These are phyloP conservation scores for Tapirus terrestris DNA, from an alignment of 2,113 vertebrate genomes.

Conservation along the genomic window DNA sequence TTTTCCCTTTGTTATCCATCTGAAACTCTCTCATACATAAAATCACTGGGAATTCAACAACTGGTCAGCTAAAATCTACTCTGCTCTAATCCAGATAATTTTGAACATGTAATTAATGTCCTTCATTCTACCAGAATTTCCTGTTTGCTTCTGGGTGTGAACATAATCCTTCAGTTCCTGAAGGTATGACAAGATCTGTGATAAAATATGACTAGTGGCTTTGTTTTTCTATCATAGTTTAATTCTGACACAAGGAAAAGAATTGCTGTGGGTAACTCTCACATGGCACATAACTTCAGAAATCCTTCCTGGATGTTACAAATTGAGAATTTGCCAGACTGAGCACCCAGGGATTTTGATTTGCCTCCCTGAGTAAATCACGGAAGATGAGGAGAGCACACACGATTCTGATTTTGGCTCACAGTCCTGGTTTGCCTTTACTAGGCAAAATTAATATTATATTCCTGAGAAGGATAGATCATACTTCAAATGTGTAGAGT, in stretches of 20 bases:
- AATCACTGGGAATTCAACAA: not conserved
- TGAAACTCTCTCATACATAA: constrained; percentile 31
- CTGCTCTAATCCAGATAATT: not conserved
- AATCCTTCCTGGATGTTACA: constrained; percentile 60
- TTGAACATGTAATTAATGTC: not conserved
- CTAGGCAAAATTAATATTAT: not conserved
- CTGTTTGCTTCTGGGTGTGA: constrained; percentile 55
- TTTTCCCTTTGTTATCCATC: not conserved
- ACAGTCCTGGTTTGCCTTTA: not conserved
- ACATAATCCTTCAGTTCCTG: constrained; percentile 59
- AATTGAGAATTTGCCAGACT: constrained; percentile 12
- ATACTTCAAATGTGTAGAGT: not conserved
- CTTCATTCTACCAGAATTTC: constrained; percentile 5
- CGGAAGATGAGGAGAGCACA: not conserved
- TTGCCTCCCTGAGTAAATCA: constrained; percentile 44
- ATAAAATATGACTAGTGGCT: constrained; percentile 65
- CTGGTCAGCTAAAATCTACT: not conserved
- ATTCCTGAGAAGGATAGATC: not conserved
- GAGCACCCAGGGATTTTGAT: not conserved
- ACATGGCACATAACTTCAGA: not conserved
- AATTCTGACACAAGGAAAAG: constrained; percentile 54
- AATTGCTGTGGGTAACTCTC: constrained; percentile 38
- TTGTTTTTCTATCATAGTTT: constrained; percentile 49
- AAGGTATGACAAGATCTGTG: constrained; percentile 60
- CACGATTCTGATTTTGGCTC: not conserved